phyloP scores from a whole-genome alignment of 2,888 invertebrate species.

The Caenorhabditis macrosperma region DNA sequence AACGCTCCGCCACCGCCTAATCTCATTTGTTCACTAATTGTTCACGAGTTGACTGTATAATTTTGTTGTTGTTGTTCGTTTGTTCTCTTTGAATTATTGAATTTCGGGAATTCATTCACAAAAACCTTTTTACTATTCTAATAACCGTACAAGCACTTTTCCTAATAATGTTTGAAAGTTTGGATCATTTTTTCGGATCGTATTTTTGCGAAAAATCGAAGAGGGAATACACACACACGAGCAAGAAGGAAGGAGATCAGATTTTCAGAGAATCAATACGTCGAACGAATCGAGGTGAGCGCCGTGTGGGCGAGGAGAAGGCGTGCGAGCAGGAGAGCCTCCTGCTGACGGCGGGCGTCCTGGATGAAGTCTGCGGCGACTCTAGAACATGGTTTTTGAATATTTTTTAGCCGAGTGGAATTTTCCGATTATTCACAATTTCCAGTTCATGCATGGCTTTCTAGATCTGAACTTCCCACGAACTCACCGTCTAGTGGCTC shows the following conservation, averaged over 20 bases:
- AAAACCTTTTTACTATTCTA: no score
- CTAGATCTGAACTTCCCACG: background rate
- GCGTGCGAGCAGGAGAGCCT: conserved; percentile 61
- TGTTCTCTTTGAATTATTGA: background rate
- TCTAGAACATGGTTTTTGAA: conserved; percentile 33
- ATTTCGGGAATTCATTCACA: no score
- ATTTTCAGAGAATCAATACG: conserved; percentile 46
- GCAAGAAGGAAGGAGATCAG: no score
- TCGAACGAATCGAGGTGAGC: conserved; percentile 63
- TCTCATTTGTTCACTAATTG: no score
- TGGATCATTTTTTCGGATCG: background rate
- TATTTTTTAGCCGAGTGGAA: background rate
- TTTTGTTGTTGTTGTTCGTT: background rate
- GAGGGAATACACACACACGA: no score
- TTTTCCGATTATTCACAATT: no score
- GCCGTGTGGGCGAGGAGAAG: conserved; percentile 66
- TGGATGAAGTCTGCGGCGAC: conserved; percentile 61
- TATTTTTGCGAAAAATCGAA: no score
- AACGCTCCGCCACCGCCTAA: no score
- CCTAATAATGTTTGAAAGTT: no score
- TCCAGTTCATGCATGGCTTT: no score
- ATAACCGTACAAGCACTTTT: no score
- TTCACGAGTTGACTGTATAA: background rate
- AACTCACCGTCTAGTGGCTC: conserved; percentile 58
- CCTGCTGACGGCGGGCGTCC: conserved; percentile 67